Evolutionary conservation across 2,888 invertebrate species (phyloP), one percentile per base, ranked within the genome.

Genomic region (Orthonychiurus folsomi): DNA sequence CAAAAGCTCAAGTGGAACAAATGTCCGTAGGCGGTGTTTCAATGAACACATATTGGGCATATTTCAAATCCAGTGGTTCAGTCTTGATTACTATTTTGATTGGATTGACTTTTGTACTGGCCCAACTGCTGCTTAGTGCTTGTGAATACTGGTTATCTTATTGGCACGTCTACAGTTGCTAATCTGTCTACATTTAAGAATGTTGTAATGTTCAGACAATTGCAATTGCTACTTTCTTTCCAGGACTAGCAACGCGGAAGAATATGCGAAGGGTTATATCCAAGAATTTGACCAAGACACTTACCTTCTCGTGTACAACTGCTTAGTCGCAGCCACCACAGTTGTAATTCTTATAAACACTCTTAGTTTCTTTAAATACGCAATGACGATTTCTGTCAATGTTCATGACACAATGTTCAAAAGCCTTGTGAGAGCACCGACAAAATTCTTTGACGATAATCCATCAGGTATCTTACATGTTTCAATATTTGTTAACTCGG

Each of bases 361-460:
- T 15, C 12, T 63, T 28, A 55, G 25, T 63, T 78, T 78, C 69
- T 79, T 78, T 69, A 61, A 73, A 18, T 71, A 75, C 53, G 76
- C 76, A 66, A 75, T 79, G 65, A 73, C 73, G 25, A 77, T 80
- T 1, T 78, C 80, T 1, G 74, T 76, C 60, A 73, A 67, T 24
- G 75, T 81, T 1, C 82, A 82, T 72, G 76, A 78, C 64, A 70
- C 63, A 23, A 81, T 81, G 81, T 80, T 81, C 72, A 60, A 71
- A 15, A 73, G 77, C 50, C 73, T 82, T n/a, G 74, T 81, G 5
- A 67, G 78, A 56, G 75, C 79, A 5, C 77, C 78, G 1, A 75
- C 79, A 12, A 73, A 75, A 50, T 71, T 71, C 56, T 70, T 68
- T 56, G 71, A 71, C 58, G 68, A 67, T 2, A 71, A 69, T 61